Base-by-base conservation (phyloP, 2,113 vertebrate species). In the Lepus timidus region DNA sequence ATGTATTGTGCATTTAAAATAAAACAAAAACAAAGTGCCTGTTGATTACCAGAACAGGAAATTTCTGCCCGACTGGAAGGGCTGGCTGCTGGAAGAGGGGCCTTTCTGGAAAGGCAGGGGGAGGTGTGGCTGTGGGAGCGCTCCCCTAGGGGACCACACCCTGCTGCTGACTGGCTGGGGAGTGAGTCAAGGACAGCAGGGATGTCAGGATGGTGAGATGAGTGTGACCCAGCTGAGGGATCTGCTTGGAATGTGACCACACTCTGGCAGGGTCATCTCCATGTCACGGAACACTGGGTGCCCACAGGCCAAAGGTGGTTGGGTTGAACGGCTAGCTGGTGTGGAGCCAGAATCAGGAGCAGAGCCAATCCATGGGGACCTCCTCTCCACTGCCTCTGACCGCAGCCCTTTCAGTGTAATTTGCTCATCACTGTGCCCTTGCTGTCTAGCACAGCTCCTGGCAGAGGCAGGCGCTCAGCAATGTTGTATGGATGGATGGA, bases 51-150 rank as follows among this genome's bases (percentile, higher is more conserved):
- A 71, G 95, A 87, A 81, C 91, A 96, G 39, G 64, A 92, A 95
- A 85, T 97, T 84, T 92, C 97, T 97, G 96, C 95, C 79, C 52
- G 97, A 97, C 92, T 96, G 83, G 94, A 97, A 96, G 93, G 82
- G 71, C 96, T 95, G 94, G 93, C 89, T 98, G 90, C 39, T 96
- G 88, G 82, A 82, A 93, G 61, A 82, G 86, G 27, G 74, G 36
- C 80, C 51, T 75, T 94, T 92, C 55, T 95, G 87, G 82, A 93
- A 86, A 70, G 67, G 52, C 68, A 36, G 55, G 31, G 58, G 78
- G 70, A 87, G 95, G 85, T 0, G 39, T 67, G 88, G 81, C 88
- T 74, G 68, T 36, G 49, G 31, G 51, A 92, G 44, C 39, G 51
- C 52, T 52, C 20, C 67, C 92, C 0, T 0, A 6, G 93, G 89